These are phyloP conservation scores for Oncorhynchus tshawytscha DNA, from an alignment of 2,113 vertebrate genomes.

Conservation along the genomic window DNA sequence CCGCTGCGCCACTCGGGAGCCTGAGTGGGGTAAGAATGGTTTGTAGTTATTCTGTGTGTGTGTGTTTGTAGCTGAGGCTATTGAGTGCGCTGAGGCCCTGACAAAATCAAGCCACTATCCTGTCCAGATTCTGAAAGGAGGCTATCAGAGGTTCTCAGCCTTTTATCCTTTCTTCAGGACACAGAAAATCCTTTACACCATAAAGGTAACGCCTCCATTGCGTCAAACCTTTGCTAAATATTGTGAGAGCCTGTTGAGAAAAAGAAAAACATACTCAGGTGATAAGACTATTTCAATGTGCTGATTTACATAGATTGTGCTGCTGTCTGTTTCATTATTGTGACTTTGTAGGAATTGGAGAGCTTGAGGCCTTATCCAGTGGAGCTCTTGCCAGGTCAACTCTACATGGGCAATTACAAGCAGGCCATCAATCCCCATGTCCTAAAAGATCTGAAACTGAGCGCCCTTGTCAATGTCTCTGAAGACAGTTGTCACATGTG, in stretches of 20 bases:
- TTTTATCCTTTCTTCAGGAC: constrained; percentile 78
- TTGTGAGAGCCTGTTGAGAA: constrained; percentile 6
- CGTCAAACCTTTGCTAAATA: background rate
- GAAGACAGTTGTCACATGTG: constrained; percentile 67
- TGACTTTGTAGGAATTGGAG: constrained; percentile 82
- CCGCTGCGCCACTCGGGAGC: too few relatives aligned
- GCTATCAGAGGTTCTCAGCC: constrained; percentile 76
- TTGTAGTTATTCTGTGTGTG: background rate
- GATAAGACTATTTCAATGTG: constrained; percentile 31
- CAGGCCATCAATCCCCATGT: constrained; percentile 75
- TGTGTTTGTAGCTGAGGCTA: constrained; percentile 53
- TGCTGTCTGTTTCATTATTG: background rate
- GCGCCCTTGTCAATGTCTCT: constrained; percentile 76
- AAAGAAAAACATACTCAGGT: background rate
- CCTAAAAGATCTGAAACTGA: constrained; percentile 82
- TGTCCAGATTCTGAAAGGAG: constrained; percentile 75
- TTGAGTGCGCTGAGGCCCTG: constrained; percentile 58
- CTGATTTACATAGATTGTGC: background rate
- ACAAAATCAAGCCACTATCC: constrained; percentile 58
- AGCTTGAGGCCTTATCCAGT: constrained; percentile 79
- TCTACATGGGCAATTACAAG: constrained; percentile 81
- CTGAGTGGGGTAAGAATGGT: too few relatives aligned
- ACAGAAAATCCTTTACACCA: constrained; percentile 80
- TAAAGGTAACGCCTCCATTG: constrained; percentile 67
- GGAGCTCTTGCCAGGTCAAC: constrained; percentile 77